A percentile compares a stretch with the other conserved stretches of the same genome.
Conservation (phyloP, 2,113 vertebrate species). For the Strigops habroptila region DNA sequence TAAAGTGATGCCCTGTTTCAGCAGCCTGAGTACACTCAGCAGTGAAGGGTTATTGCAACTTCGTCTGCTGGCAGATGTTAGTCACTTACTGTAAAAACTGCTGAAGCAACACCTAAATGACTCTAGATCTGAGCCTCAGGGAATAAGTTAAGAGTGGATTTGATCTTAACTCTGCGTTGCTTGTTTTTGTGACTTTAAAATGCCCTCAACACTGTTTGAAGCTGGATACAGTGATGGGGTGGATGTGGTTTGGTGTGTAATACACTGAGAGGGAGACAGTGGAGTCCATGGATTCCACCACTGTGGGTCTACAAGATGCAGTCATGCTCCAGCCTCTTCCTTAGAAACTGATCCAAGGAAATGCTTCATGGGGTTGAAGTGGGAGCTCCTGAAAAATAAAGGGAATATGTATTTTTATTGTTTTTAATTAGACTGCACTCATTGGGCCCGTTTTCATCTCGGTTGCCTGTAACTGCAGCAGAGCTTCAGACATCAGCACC, state of each 20-base stretch:
- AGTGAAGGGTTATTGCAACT: not conserved
- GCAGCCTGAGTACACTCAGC: not conserved
- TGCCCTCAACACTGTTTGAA: not conserved
- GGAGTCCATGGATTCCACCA: not conserved
- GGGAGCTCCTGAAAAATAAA: conserved; percentile 11
- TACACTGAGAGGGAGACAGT: not conserved
- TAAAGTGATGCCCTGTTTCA: not conserved
- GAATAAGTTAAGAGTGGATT: not conserved
- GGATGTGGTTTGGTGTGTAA: not conserved
- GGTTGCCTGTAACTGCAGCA: not conserved
- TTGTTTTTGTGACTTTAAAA: not conserved
- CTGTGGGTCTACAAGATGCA: not conserved
- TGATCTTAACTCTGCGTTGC: not conserved
- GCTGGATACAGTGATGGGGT: not conserved
- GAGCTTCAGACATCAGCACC: conserved; percentile 2
- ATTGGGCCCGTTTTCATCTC: not conserved
- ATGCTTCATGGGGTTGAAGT: not conserved
- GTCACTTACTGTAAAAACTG: not conserved
- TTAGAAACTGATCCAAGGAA: not conserved
- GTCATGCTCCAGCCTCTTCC: not conserved
- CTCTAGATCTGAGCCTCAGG: not conserved
- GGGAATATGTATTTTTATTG: not conserved
- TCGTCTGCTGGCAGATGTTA: not conserved
- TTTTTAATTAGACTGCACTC: not conserved
- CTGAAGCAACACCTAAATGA: not conserved